Percentiles rank a stretch among this genome's conserved stretches.
Conservation (phyloP, 37 sponge, comb jelly and placozoan genomes). For the Aplysina aerophoba region DNA sequence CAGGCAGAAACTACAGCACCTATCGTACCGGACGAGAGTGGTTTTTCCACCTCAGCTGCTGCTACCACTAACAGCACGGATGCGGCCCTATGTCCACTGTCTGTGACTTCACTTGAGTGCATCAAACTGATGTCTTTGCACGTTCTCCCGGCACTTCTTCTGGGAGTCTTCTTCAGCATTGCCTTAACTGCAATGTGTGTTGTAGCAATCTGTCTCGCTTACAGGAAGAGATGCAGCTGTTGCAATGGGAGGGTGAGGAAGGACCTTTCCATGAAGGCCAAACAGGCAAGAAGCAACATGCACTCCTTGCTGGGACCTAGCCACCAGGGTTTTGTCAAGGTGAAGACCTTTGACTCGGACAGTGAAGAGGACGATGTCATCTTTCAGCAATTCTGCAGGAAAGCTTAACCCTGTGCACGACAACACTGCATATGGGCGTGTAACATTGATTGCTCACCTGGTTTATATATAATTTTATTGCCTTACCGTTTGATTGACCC, state of each 20-base stretch:
- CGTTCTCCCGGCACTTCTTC: too few species aligned
- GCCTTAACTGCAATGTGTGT: background rate
- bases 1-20: too few species aligned
- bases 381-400: slow-evolving; percentile 17
- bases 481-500: too few species aligned
- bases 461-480: too few species aligned
- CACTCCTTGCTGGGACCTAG: slow-evolving; percentile 59
- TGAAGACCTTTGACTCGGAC: slow-evolving; percentile 72
- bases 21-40: too few species aligned
- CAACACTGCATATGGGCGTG: background rate
- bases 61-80: too few species aligned
- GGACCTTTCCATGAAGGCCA: slow-evolving; percentile 6
- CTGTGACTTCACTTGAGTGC: too few species aligned
- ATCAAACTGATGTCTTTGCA: too few species aligned
- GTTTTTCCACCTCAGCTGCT: too few species aligned
- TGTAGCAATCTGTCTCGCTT: background rate
- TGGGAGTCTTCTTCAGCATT: too few species aligned
- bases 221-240: background rate
- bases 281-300: slow-evolving; percentile 31
- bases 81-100: too few species aligned
- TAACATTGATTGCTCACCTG: background rate
- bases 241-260: background rate
- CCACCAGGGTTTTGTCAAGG: slow-evolving; percentile 55
- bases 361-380: slow-evolving; percentile 61
- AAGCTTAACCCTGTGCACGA: background rate